These are phyloP conservation scores for Neoitamus cyanurus DNA, from an alignment of 2,888 invertebrate species.

Conservation along the genomic window DNA sequence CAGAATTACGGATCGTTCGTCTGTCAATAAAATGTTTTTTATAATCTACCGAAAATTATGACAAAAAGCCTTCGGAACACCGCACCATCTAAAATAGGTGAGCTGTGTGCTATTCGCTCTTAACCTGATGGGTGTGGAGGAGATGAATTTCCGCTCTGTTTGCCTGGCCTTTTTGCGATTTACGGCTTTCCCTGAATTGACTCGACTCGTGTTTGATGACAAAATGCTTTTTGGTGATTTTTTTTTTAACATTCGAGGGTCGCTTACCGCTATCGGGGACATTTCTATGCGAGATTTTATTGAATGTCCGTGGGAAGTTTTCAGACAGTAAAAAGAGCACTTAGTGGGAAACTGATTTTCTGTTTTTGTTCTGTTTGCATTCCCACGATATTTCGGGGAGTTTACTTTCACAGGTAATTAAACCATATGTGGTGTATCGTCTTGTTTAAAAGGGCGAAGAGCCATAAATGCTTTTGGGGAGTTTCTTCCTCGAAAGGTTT, in stretches of 20 bases:
- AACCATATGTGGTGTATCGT: background rate
- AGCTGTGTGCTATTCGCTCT: background rate
- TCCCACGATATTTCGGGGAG: background rate
- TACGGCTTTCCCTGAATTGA: constrained; percentile 1
- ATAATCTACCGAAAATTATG: background rate
- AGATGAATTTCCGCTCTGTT: constrained; percentile 1
- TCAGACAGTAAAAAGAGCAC: background rate
- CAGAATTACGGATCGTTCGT: background rate
- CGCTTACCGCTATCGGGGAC: background rate
- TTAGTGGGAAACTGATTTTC: background rate
- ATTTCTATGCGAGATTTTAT: background rate
- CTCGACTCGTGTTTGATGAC: background rate
- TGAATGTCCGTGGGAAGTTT: background rate
- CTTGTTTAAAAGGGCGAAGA: background rate
- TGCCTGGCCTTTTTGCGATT: background rate
- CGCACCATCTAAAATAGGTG: background rate
- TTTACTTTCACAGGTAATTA: constrained; percentile 1
- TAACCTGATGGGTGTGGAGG: background rate
- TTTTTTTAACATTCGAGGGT: background rate
- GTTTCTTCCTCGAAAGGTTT: background rate
- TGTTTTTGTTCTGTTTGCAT: background rate
- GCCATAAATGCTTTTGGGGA: background rate
- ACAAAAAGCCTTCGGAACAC: background rate
- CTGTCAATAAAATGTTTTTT: background rate
- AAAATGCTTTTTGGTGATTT: background rate